Evolutionary conservation across 2,888 invertebrate genomes (phyloP), one percentile per base, ranked within the genome.

Genomic region (Halocaridina rubra): DNA sequence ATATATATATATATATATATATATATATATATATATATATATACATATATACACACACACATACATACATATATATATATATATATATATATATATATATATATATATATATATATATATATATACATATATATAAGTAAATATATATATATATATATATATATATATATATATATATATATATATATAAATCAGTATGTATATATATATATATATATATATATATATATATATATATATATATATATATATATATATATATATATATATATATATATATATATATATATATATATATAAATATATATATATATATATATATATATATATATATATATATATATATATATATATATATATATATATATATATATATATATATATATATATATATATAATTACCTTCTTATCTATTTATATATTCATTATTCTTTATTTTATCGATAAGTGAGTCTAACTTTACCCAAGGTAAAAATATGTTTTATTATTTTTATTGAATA

Each of bases 41-140:
- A 53, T 53, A 53, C 19, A 53, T 4, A 4, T 53, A 7, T 53
- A 4, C 61, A 61, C 61, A 2, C 61, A 3, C n/a, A 61, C 61
- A 61, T 19, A 61, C 24, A 61, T 1, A 61, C 24, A 61, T 19
- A 61, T 19, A 61, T 19, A 61, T 19, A 61, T 3, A 61, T 3
- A 2, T 3, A 61, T 61, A 61, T 61, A 61, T 61, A 61, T 61
- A 61, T 61, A 61, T 61, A 61, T 61, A 61, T 61, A 61, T 61
- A 61, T 61, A 61, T 61, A 61, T 61, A 61, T 61, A 61, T 61
- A 61, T 61, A 61, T 61, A 61, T 61, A 61, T 61, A 61, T 61
- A 61, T 61, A 61, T 61, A 61, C 19, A 61, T 61, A 61, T 61
- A 61, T 61, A 61, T 61, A 61, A n/a, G 19, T 61, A 61, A n/a